phyloP scores from a whole-genome alignment of 2,888 invertebrate species.

The Nebria brevicollis region DNA sequence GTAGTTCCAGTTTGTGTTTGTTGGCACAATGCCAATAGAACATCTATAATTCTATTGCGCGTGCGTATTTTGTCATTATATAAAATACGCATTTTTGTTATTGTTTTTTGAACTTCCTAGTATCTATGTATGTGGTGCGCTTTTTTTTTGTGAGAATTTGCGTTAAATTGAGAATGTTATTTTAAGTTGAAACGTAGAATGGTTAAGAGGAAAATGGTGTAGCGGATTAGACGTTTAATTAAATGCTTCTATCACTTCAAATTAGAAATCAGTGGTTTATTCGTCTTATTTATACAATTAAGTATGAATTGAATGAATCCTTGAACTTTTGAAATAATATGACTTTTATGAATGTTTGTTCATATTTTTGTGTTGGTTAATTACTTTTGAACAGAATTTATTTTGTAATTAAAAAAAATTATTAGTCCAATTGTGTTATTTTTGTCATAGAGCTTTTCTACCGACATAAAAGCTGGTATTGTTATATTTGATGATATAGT shows the following conservation, averaged over 20 bases:
- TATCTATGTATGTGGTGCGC: neutral
- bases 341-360: too few species aligned
- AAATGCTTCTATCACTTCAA: neutral
- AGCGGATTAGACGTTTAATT: neutral
- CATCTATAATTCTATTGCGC: neutral
- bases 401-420: too few species aligned
- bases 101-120: neutral
- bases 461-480: neutral
- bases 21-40: neutral
- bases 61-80: neutral
- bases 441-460: too few species aligned
- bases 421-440: too few species aligned
- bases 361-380: too few species aligned
- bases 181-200: neutral
- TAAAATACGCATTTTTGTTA: neutral
- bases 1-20: neutral
- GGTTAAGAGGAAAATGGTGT: conserved; percentile 11
- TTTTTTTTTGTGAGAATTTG: neutral
- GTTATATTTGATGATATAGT: neutral
- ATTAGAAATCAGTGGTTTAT: neutral
- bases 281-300: neutral
- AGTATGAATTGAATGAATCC: neutral
- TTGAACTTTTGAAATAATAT: too few species aligned
- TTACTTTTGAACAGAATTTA: too few species aligned
- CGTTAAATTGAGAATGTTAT: neutral